phyloP scores from a whole-genome alignment of 2,797 vertebrate genomes.

The Typhlichthys subterraneus region DNA sequence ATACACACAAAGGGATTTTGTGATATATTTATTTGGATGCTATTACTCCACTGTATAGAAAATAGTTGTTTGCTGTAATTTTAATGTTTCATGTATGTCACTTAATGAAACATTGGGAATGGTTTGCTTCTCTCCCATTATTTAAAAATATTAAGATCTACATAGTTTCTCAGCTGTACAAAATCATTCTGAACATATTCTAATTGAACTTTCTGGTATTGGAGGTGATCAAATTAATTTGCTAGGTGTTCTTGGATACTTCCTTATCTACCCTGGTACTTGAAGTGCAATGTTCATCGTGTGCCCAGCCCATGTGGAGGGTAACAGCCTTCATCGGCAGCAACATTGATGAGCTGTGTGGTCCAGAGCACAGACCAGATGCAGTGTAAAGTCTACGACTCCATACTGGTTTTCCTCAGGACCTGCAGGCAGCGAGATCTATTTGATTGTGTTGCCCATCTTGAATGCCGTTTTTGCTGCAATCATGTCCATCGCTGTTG shows the following conservation, averaged over 20 bases:
- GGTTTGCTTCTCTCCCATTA: no score
- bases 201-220: no score
- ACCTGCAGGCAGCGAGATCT: conserved; percentile 78
- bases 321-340: conserved; percentile 74
- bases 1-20: no score
- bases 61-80: no score
- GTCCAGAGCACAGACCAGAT: conserved; percentile 82
- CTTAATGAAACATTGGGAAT: no score
- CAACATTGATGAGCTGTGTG: conserved; percentile 76
- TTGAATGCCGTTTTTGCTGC: conserved; percentile 70
- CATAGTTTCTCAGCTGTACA: no score
- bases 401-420: conserved; percentile 74
- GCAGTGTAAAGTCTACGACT: conserved; percentile 83
- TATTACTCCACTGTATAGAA: no score
- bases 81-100: no score
- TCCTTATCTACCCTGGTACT: conserved; percentile 4
- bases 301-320: conserved; percentile 79
- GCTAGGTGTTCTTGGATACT: neutral
- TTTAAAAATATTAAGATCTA: no score
- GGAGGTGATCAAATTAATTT: no score
- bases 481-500: conserved; percentile 72
- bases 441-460: conserved; percentile 76
- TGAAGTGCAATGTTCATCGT: conserved; percentile 55
- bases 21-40: no score
- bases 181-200: no score